These are phyloP conservation scores for Acleris laterana DNA, from an alignment of 2,888 invertebrate genomes.

Conservation along the genomic window DNA sequence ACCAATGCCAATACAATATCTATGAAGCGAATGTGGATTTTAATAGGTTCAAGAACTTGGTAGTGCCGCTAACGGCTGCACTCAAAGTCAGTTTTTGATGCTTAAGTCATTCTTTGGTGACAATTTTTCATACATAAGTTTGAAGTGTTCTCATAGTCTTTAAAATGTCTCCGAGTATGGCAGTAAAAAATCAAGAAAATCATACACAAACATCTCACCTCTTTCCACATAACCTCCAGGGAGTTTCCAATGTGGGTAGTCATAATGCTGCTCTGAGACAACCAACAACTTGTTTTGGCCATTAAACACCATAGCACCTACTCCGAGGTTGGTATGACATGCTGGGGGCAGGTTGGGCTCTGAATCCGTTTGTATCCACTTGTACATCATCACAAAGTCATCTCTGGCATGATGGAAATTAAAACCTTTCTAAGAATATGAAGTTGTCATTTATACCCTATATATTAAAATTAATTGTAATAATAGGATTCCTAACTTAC, in stretches of 20 bases:
- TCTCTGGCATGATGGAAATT: constrained; percentile 95
- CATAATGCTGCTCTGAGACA: constrained; percentile 89
- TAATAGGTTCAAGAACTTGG: no score
- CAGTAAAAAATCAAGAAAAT: no score
- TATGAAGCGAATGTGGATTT: no score
- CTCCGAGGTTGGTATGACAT: constrained; percentile 91
- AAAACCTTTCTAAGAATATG: constrained; percentile 88
- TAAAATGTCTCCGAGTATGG: no score
- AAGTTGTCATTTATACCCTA: constrained; percentile 21
- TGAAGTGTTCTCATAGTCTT: no score
- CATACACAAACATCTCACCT: constrained; percentile 73
- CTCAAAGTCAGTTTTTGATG: no score
- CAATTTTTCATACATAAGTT: no score
- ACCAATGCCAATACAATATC: no score
- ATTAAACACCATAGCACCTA: constrained; percentile 94
- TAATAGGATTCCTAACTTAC: constrained; percentile 65
- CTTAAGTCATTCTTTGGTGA: no score
- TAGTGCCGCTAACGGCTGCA: no score
- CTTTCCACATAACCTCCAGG: constrained; percentile 96
- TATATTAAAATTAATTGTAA: not conserved
- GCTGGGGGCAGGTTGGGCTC: constrained; percentile 89
- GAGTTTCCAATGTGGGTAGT: constrained; percentile 91
- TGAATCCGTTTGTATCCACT: constrained; percentile 88
- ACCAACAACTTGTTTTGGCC: constrained; percentile 89
- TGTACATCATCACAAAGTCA: constrained; percentile 91